These are phyloP conservation scores for Tortricodes alternella DNA, from an alignment of 2,888 invertebrate genomes.

Conservation along the genomic window DNA sequence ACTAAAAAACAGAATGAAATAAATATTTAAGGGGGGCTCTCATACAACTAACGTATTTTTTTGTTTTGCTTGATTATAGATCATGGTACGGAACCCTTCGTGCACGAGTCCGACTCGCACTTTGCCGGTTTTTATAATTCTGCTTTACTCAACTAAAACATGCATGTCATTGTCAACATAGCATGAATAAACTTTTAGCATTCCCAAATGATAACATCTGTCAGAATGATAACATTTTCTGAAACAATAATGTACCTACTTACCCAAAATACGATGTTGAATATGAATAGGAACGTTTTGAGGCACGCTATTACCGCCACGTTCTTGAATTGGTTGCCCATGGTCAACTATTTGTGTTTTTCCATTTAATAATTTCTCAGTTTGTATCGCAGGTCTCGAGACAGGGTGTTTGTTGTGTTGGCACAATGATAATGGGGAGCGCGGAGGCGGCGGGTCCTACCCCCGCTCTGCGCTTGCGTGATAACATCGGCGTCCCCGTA, in stretches of 20 bases:
- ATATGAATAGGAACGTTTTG: conserved; percentile 89
- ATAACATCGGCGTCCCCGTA: conserved; percentile 53
- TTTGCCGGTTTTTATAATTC: too few species aligned
- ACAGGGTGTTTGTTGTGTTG: conserved; percentile 21
- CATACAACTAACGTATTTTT: too few species aligned
- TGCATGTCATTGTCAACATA: too few species aligned
- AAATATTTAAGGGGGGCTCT: too few species aligned
- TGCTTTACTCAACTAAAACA: too few species aligned
- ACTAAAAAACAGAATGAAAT: too few species aligned
- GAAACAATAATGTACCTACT: conserved; percentile 54
- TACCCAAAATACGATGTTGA: conserved; percentile 92
- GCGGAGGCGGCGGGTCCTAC: background rate
- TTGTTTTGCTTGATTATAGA: too few species aligned
- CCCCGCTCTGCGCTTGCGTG: conserved; percentile 57
- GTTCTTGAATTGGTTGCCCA: conserved; percentile 89
- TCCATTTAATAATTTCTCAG: conserved; percentile 24
- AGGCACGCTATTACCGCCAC: conserved; percentile 89
- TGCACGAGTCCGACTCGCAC: too few species aligned
- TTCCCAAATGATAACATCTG: conserved; percentile 14
- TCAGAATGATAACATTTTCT: conserved; percentile 12
- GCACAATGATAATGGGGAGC: background rate
- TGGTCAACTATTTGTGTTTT: conserved; percentile 47
- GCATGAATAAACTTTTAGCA: background rate
- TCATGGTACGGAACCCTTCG: too few species aligned
- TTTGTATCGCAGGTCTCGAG: background rate